Percentiles rank a stretch among this genome's conserved stretches.
These are phyloP conservation scores for Disparrhopalites patrizii DNA, from an alignment of 2,888 invertebrate species.

Conservation along the genomic window DNA sequence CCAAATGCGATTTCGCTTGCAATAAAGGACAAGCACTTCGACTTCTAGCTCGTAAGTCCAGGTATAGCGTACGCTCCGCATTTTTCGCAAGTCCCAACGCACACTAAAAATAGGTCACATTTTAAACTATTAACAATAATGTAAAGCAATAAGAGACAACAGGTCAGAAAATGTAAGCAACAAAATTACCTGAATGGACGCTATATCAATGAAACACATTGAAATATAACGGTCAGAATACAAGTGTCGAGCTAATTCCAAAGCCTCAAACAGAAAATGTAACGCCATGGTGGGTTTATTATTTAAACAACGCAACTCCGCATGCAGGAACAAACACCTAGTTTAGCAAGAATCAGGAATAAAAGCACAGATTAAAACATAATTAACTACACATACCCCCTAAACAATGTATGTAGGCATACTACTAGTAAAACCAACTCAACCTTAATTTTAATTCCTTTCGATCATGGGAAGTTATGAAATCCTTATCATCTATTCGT, in stretches of 20 bases:
- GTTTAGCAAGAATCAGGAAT: not conserved
- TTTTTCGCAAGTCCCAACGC: slow-evolving; percentile 34
- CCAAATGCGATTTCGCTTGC: slow-evolving; percentile 31
- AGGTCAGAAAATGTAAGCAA: not conserved
- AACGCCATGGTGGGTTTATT: slow-evolving; percentile 33
- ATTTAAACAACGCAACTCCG: slow-evolving; percentile 39
- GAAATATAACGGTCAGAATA: slow-evolving; percentile 41
- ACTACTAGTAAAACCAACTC: not conserved
- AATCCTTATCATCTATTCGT: slow-evolving; percentile 12
- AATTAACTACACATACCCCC: not conserved
- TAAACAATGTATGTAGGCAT: not conserved
- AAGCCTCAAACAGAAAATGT: slow-evolving; percentile 36
- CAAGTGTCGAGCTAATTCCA: slow-evolving; percentile 33
- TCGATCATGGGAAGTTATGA: slow-evolving; percentile 31
- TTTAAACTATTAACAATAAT: not conserved
- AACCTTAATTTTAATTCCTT: slow-evolving; percentile 31
- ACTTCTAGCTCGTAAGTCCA: slow-evolving; percentile 36
- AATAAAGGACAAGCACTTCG: slow-evolving; percentile 35
- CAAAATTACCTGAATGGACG: slow-evolving; percentile 41
- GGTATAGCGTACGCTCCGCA: slow-evolving; percentile 34
- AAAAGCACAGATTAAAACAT: not conserved
- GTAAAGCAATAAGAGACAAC: not conserved
- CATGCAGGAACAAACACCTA: slow-evolving; percentile 41
- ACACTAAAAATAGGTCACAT: slow-evolving; percentile 26
- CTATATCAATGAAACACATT: slow-evolving; percentile 34